Percentiles rank a stretch among this genome's conserved stretches.
Conservation (phyloP, 2,797 vertebrate genomes). For the Falco cherrug region DNA sequence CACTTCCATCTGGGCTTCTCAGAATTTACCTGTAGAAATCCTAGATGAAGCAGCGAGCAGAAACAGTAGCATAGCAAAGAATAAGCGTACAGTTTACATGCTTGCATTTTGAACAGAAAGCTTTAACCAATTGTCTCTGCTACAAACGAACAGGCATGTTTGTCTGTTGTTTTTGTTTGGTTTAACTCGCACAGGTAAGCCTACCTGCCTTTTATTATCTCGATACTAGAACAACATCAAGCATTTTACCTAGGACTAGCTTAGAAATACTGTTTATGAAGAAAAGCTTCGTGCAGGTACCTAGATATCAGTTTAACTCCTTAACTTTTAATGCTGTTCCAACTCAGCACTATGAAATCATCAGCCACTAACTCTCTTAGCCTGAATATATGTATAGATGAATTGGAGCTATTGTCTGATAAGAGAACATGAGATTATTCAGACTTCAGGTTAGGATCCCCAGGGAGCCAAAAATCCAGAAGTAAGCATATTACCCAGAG, state of each 20-base stretch:
- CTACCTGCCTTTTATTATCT: neutral
- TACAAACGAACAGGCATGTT: neutral
- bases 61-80: neutral
- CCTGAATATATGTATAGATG: neutral
- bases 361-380: neutral
- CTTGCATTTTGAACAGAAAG: neutral
- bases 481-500: neutral
- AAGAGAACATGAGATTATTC: neutral
- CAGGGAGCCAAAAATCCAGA: neutral
- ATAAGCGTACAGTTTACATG: accelerated
- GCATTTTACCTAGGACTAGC: neutral
- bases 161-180: neutral
- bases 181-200: neutral
- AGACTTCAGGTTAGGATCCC: neutral
- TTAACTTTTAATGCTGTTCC: neutral
- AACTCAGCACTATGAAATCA: neutral
- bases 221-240: neutral
- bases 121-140: neutral
- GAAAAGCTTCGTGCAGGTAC: neutral
- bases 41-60: neutral
- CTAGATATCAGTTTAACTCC: neutral
- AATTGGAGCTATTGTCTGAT: neutral
- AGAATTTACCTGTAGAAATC: neutral
- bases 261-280: neutral
- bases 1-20: neutral